Conservation (phyloP, 2,888 invertebrate genomes). For the Melipona bicolor region DNA sequence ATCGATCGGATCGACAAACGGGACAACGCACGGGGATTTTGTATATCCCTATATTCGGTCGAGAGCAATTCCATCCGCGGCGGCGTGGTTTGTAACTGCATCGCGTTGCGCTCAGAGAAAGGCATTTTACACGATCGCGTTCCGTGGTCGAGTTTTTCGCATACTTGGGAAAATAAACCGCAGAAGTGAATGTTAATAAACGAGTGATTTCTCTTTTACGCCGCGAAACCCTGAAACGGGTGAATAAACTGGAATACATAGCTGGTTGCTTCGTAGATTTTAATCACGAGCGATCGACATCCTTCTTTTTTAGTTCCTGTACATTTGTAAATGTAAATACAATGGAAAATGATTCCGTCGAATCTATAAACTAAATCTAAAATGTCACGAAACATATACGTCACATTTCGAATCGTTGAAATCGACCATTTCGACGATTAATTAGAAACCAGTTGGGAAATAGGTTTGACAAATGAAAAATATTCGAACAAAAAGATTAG, state of each 20-base stretch:
- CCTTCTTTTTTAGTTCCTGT: rapidly evolving
- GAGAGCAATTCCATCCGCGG: slow-evolving; percentile 21
- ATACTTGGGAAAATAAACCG: slow-evolving; percentile 59
- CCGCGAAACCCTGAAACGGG: slow-evolving; percentile 32
- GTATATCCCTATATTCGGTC: not conserved
- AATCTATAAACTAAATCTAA: no score
- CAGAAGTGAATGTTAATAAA: slow-evolving; percentile 65
- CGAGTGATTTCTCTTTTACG: slow-evolving; percentile 55
- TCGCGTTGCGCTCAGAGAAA: slow-evolving; percentile 61
- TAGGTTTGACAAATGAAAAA: not conserved
- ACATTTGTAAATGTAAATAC: no score
- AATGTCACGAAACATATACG: no score
- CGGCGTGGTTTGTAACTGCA: slow-evolving; percentile 19
- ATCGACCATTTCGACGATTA: not conserved
- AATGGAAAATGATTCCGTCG: no score
- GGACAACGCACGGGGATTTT: slow-evolving; percentile 12
- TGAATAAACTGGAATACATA: slow-evolving; percentile 39
- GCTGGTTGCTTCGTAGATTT: slow-evolving; percentile 1
- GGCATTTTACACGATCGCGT: slow-evolving; percentile 40
- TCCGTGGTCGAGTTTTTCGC: slow-evolving; percentile 66
- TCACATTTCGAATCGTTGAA: no score
- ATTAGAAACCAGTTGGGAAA: rapidly evolving
- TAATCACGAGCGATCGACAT: not conserved
- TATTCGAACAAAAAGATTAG: no score
- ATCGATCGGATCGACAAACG: not conserved